Percentiles rank a stretch among this genome's conserved stretches.
Conservation (phyloP, 2,113 vertebrate genomes). For the Rousettus leschenaultii region DNA sequence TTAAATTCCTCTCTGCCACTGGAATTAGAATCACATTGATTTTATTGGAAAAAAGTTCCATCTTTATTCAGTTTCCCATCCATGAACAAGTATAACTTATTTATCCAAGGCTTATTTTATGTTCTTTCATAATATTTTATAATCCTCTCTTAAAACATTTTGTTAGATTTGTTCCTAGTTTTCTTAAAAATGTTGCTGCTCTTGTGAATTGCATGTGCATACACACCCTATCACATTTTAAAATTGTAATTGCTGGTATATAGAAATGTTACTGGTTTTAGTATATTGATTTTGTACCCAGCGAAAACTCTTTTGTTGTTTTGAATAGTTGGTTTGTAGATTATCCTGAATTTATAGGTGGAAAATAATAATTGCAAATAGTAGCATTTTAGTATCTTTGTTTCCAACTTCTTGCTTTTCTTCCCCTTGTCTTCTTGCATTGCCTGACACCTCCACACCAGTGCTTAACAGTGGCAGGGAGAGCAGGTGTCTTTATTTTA, state of each 20-base stretch:
- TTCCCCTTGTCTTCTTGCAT: not conserved
- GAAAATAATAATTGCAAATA: not conserved
- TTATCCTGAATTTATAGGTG: not conserved
- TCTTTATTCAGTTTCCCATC: not conserved
- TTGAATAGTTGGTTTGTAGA: not conserved
- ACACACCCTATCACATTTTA: not conserved
- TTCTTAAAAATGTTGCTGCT: not conserved
- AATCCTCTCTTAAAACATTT: slow-evolving; percentile 4
- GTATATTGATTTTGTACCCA: slow-evolving; percentile 14
- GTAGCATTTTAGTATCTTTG: not conserved
- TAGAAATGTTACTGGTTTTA: not conserved
- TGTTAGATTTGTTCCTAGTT: not conserved
- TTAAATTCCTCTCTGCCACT: not conserved
- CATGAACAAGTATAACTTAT: not conserved
- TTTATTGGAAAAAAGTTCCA: not conserved
- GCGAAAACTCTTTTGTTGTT: not conserved
- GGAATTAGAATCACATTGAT: not conserved
- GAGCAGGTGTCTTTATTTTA: not conserved
- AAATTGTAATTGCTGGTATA: not conserved
- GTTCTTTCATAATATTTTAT: slow-evolving; percentile 13
- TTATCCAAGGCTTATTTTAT: not conserved
- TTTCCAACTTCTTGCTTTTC: not conserved
- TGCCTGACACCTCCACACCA: not conserved
- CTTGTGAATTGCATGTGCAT: not conserved
- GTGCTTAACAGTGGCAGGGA: not conserved